Evolutionary conservation across 2,888 invertebrate genomes (phyloP).

Genomic region (Eucera pruinosa): DNA sequence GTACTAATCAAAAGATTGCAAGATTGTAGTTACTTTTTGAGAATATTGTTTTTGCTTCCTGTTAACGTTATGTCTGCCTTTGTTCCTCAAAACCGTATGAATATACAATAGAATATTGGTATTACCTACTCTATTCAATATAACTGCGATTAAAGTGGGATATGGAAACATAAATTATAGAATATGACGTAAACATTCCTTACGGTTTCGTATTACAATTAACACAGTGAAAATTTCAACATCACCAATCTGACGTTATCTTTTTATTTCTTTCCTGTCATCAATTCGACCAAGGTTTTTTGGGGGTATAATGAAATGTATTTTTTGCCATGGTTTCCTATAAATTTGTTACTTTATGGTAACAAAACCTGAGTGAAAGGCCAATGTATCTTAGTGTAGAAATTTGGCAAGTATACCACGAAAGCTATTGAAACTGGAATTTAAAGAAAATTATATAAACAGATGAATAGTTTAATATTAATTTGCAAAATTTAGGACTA

Average conservation of each 20-base stretch:
- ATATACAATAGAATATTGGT: too few relatives aligned
- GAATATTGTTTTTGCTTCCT: not conserved
- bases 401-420: too few relatives aligned
- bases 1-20: not conserved
- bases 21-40: not conserved
- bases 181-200: not conserved
- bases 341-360: too few relatives aligned
- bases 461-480: too few relatives aligned
- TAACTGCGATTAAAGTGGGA: not conserved
- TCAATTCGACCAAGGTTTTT: not conserved
- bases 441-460: too few relatives aligned
- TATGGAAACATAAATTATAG: not conserved
- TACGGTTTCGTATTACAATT: conserved; percentile 8
- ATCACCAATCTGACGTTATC: conserved; percentile 24
- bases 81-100: too few relatives aligned
- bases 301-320: not conserved
- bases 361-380: too few relatives aligned
- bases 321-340: too few relatives aligned
- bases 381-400: too few relatives aligned
- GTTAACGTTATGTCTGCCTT: conserved; percentile 6
- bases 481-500: too few relatives aligned
- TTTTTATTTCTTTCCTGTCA: not conserved
- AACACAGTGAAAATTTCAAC: conserved; percentile 21
- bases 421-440: too few relatives aligned
- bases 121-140: not conserved